These are phyloP conservation scores for mouse (Mus musculus) DNA, from an alignment of 2,113 vertebrate genomes.

Conservation along the genomic window GRCm39 chr2:133590501-133591000, in stretches of 20 bases:
- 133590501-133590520: neutral
- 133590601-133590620: neutral
- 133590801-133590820: neutral
- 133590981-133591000: neutral
- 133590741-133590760: neutral
- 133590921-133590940: neutral
- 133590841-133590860: neutral
- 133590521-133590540: neutral
- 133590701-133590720: neutral
- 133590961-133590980: conserved; percentile 11
- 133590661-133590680: conserved; percentile 2
- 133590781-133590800: neutral
- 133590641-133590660: neutral
- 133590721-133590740: conserved; percentile 10
- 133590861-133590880: conserved; percentile 2
- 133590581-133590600: conserved; percentile 29
- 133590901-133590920: neutral
- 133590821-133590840: neutral
- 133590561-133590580: neutral
- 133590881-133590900: neutral
- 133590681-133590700: neutral
- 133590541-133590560: conserved; percentile 5
- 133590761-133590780: neutral
- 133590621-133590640: conserved; percentile 21
- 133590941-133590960: neutral